Percentiles rank a stretch among this genome's conserved stretches.
Conservation (phyloP, 2,888 invertebrate species). For the Anarsia innoxiella region DNA sequence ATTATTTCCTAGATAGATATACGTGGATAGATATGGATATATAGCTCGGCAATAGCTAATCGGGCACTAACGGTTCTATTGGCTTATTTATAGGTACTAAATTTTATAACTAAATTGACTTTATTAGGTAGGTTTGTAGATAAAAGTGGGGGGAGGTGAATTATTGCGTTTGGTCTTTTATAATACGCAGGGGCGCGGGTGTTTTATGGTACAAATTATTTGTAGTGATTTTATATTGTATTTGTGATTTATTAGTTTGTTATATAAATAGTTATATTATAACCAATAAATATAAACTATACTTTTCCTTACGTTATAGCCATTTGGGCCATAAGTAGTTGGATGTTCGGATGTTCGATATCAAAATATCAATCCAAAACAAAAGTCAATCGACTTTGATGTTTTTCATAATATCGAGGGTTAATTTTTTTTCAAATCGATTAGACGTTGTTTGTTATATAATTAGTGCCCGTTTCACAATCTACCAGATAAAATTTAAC, state of each 20-base stretch:
- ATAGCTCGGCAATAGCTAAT: constrained; percentile 34
- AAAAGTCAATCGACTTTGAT: too few relatives aligned
- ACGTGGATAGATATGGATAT: constrained; percentile 28
- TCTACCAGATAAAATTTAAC: too few relatives aligned
- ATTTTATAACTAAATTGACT: constrained; percentile 54
- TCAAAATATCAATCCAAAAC: too few relatives aligned
- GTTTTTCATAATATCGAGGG: too few relatives aligned
- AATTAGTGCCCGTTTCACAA: too few relatives aligned
- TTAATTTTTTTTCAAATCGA: too few relatives aligned
- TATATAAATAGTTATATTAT: too few relatives aligned
- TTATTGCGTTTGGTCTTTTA: constrained; percentile 31
- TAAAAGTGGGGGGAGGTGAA: constrained; percentile 48
- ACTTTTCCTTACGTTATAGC: too few relatives aligned
- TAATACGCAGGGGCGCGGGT: constrained; percentile 15
- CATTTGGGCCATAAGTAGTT: too few relatives aligned
- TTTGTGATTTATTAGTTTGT: constrained; percentile 16
- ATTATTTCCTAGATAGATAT: constrained; percentile 68
- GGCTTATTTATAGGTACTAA: constrained; percentile 60
- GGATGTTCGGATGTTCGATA: too few relatives aligned
- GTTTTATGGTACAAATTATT: constrained; percentile 17
- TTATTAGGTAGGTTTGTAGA: constrained; percentile 47
- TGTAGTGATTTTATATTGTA: constrained; percentile 10
- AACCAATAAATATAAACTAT: too few relatives aligned
- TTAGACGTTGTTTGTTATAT: too few relatives aligned
- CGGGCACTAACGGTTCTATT: constrained; percentile 51